Evolutionary conservation across 2,888 invertebrate genomes (phyloP), one percentile per base, ranked within the genome.

Genomic region (Formica aserva): DNA sequence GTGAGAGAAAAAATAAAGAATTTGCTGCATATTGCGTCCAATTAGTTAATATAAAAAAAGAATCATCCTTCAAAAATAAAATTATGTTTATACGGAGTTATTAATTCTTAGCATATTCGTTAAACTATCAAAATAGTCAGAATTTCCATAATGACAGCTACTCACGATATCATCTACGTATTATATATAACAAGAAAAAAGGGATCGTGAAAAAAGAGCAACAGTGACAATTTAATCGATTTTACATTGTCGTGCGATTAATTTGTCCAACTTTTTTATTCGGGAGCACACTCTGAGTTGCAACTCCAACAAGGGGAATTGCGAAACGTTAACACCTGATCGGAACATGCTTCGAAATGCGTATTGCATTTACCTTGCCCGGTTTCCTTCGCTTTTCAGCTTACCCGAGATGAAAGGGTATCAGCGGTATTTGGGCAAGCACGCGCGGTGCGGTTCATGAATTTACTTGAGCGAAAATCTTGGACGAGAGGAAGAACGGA

Each of bases 321-420:
- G 2, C 71, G 78, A 60, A 69, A 78, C 32, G 15, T 60, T 13
- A 60, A 32, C 57, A 8, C 18, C 22, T 8, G 41, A 9, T 69
- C 13, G 66, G 52, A 52, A 76, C 6, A 41, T 26, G 22, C 29
- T 32, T 78, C 11, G 29, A 60, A 71, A 26, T 45, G 6, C 41
- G 32, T 57, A 45, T 78, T 60, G 57, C 18, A 11, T 18, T n/a
- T 13, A 22, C 6, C 29, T 57, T 57, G 57, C 69, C 8, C 32
- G n/a, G 35, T 62, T 71, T 18, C 45, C 26, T 71, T 71, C 60
- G 45, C 32, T 78, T 78, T 71, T 26, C 26, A 71, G 60, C 32
- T 15, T 38, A 35, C 22, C 5, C 1, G 48, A 35, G 18, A 75
- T 62, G n/a, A 35, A 52, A 76, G 52, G 52, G n/a, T 69, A 38